Conservation (phyloP, 2,888 invertebrate species). For the Pherbina coryleti region DNA sequence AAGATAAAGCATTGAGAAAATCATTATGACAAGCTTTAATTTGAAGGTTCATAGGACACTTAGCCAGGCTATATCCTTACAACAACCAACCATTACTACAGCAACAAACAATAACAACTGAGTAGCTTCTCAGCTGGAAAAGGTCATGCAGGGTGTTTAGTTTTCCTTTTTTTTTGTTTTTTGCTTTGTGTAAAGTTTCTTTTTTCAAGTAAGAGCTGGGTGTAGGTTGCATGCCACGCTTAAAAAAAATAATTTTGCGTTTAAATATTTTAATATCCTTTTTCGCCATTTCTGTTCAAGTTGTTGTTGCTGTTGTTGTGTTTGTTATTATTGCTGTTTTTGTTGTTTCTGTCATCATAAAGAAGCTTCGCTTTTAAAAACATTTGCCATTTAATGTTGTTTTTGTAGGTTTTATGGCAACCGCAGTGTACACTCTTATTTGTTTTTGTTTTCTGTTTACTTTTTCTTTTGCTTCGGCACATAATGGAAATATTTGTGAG, state of each 20-base stretch:
- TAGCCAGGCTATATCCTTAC: too few species aligned
- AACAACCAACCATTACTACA: too few species aligned
- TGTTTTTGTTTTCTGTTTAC: background rate
- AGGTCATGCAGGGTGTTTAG: background rate
- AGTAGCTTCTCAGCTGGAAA: background rate
- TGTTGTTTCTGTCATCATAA: background rate
- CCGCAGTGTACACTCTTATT: background rate
- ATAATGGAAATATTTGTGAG: constrained; percentile 2
- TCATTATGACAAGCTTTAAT: too few species aligned
- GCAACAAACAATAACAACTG: background rate
- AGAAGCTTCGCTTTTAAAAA: constrained; percentile 7
- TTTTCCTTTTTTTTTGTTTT: too few species aligned
- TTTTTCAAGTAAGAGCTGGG: background rate
- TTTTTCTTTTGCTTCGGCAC: background rate
- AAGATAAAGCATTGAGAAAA: too few species aligned
- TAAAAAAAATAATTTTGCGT: constrained; percentile 5
- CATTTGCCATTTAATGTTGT: constrained; percentile 9
- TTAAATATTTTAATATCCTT: constrained; percentile 23
- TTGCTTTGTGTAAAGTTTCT: background rate
- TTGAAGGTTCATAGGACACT: too few species aligned
- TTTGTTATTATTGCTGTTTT: background rate
- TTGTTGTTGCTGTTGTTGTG: background rate
- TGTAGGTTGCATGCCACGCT: background rate
- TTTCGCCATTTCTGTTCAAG: background rate
- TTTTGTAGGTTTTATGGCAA: constrained; percentile 3